Evolutionary conservation across 1,140 invertebrate species (phyloP), one percentile per base, ranked within the genome.

Genomic region (Tigriopus japonicus): DNA sequence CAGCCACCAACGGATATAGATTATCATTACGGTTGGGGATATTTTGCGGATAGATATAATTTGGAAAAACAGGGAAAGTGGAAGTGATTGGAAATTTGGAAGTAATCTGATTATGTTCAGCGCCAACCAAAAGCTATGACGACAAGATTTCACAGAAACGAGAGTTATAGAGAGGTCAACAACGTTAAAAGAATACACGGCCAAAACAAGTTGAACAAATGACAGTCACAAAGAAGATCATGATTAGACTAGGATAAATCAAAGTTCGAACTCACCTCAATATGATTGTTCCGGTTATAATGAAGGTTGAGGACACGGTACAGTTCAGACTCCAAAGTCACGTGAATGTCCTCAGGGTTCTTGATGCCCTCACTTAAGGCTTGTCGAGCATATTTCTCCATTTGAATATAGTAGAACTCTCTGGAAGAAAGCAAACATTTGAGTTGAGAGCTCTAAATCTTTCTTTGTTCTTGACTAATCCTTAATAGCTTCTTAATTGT

Each of bases 391-490:
- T 95, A 98, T 75, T 99, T 99, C 77, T 99, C 96, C 93, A 99
- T 99, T 78, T 98, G 95, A 71, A 98, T 98, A 77, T 99, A 99
- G 79, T 94, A 99, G 78, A 98, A 99, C 77, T 99, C 95, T 74
- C 95, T 99, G 82, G 51, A 84, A 81, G 69, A 63, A 68, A 66
- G 68, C 60, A 62, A 63, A 56, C 15, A 35, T 35, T 7, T 52
- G 9, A 54, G 28, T 52, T 6, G 21, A 28, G 28, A 9, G 28
- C 28, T 35, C 28, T 35, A 35, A 35, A 35, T 35, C 28, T 9
- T 35, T 35, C 3, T 5, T 35, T 35, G 28, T 35, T 9, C 28
- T 3, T 35, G 3, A 35, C 3, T 35, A 35, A 35, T 35, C 28
- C 28, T 35, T 35, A 35, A 35, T 35, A 35, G 28, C 28, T 35